Conservation (phyloP, 2,113 vertebrate species). For the Alectura lathami region DNA sequence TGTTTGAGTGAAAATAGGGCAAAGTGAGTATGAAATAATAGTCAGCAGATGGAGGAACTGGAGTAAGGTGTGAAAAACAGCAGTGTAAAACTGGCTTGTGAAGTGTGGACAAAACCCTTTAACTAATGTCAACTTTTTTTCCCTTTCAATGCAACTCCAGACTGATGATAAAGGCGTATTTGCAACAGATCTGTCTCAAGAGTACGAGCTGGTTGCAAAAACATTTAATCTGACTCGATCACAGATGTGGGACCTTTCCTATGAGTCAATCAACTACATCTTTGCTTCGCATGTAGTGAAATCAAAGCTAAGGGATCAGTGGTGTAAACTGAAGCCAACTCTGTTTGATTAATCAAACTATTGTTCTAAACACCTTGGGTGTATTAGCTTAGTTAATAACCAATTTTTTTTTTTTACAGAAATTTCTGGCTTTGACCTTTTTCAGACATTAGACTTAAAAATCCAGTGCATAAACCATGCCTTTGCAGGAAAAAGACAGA, state of each 20-base stretch:
- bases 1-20: neutral
- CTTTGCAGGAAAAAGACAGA: neutral
- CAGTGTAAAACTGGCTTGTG: neutral
- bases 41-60: neutral
- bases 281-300: slow-evolving; percentile 85
- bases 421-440: neutral
- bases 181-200: slow-evolving; percentile 89
- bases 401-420: neutral
- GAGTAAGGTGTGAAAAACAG: neutral
- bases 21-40: neutral
- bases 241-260: slow-evolving; percentile 89
- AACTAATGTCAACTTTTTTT: neutral
- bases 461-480: neutral
- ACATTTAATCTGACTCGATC: slow-evolving; percentile 85
- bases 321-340: slow-evolving; percentile 79
- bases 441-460: neutral
- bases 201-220: slow-evolving; percentile 89
- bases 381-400: neutral
- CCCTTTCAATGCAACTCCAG: slow-evolving; percentile 72
- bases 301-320: slow-evolving; percentile 82
- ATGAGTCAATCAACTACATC: slow-evolving; percentile 85
- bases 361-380: neutral
- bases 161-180: slow-evolving; percentile 98
- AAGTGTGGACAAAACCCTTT: neutral
- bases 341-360: slow-evolving; percentile 51